Percentiles rank a stretch among this genome's conserved stretches.
Evolutionary conservation across 2,888 invertebrate genomes (phyloP).

Genomic region (Synergus laeviventris): DNA sequence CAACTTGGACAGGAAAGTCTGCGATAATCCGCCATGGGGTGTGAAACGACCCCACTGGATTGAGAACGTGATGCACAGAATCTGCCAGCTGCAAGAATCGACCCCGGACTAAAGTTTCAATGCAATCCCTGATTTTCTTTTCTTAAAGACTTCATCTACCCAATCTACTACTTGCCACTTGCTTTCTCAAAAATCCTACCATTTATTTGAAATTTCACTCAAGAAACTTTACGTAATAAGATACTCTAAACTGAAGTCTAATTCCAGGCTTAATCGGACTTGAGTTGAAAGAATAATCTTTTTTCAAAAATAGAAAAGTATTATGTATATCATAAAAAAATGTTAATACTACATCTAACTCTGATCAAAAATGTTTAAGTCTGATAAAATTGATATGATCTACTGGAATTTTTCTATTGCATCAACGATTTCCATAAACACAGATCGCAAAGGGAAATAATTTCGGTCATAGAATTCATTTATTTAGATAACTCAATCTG

Average conservation of each 20-base stretch:
- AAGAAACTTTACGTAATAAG: background rate
- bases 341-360: background rate
- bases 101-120: conserved; percentile 60
- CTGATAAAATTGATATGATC: background rate
- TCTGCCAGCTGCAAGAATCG: conserved; percentile 66
- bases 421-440: conserved; percentile 41
- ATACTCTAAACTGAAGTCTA: too few species aligned
- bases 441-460: background rate
- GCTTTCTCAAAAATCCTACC: conserved; percentile 18
- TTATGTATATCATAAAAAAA: too few species aligned
- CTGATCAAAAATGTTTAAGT: background rate
- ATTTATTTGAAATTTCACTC: background rate
- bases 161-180: conserved; percentile 39
- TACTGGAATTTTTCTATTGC: background rate
- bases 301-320: too few species aligned
- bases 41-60: conserved; percentile 56
- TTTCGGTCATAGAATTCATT: background rate
- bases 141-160: conserved; percentile 19
- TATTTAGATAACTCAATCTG: conserved; percentile 2
- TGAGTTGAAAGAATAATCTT: background rate
- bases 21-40: conserved; percentile 69
- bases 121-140: conserved; percentile 51
- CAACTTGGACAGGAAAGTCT: conserved; percentile 73
- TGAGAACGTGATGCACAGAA: conserved; percentile 57
- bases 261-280: background rate